These are phyloP conservation scores for Pteronotus mesoamericanus DNA, from an alignment of 2,797 vertebrate species.

Conservation along the genomic window DNA sequence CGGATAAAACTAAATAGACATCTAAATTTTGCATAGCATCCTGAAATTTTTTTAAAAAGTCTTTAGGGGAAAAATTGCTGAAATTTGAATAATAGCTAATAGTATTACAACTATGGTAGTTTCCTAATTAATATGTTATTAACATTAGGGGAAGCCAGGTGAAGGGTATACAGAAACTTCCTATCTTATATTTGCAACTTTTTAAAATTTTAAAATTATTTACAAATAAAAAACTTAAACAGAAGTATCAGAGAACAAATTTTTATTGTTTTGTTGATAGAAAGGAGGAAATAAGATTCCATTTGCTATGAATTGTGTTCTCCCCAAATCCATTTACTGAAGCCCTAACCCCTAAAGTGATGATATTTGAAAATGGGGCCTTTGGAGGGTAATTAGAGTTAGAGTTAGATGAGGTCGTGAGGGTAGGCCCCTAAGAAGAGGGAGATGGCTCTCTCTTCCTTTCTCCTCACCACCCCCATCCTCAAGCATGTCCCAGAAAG, in stretches of 20 bases:
- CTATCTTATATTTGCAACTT: not conserved
- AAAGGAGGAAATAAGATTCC: not conserved
- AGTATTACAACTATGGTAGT: not conserved
- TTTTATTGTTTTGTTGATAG: not conserved
- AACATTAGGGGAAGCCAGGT: not conserved
- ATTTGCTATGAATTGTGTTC: not conserved
- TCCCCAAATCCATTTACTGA: not conserved
- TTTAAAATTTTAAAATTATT: not conserved
- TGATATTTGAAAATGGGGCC: not conserved
- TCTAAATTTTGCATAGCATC: not conserved
- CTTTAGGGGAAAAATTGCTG: not conserved
- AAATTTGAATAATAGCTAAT: not conserved
- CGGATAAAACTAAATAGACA: not conserved
- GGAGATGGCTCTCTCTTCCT: not conserved
- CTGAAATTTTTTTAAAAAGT: not conserved
- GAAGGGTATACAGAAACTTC: not conserved
- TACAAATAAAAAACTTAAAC: not conserved
- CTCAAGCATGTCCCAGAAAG: not conserved
- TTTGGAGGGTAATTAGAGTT: not conserved
- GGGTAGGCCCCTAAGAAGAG: not conserved
- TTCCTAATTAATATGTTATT: not conserved
- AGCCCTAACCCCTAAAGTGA: not conserved
- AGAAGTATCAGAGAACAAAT: not conserved
- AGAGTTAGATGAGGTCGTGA: not conserved
- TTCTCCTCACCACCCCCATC: not conserved